phyloP scores from a whole-genome alignment of 2,888 invertebrate genomes.

The Alcis repandata region DNA sequence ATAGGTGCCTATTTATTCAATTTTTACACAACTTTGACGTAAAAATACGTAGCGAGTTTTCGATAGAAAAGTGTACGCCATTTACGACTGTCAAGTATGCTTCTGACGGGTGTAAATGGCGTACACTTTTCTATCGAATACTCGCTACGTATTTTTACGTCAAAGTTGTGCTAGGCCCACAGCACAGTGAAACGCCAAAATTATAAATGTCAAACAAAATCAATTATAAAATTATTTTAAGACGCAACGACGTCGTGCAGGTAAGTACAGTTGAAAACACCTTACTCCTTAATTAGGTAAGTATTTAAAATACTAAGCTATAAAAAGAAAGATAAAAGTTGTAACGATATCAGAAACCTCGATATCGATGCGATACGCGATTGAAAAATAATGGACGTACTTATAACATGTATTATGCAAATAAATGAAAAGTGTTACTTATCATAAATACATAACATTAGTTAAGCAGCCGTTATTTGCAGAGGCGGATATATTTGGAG shows the following conservation, averaged over 20 bases:
- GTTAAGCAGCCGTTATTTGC: slow-evolving; percentile 14
- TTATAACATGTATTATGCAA: slow-evolving; percentile 11
- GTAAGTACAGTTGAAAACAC: background rate
- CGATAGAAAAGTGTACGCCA: no score
- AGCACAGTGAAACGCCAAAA: no score
- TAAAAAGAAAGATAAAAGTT: slow-evolving; percentile 20
- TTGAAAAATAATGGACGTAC: slow-evolving; percentile 23
- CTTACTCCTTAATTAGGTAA: slow-evolving; percentile 5
- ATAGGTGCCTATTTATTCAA: no score
- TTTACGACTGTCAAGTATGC: no score
- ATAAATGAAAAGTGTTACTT: slow-evolving; percentile 23
- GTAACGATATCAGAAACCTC: slow-evolving; percentile 20
- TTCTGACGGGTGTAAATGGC: no score
- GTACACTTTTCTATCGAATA: no score
- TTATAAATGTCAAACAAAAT: no score
- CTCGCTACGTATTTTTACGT: no score
- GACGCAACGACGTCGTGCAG: background rate
- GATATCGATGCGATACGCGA: slow-evolving; percentile 26
- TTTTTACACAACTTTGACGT: no score
- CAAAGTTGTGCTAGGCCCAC: no score
- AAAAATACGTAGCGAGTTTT: no score
- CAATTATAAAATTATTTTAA: no score
- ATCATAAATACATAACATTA: slow-evolving; percentile 23
- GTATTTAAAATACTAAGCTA: slow-evolving; percentile 11
- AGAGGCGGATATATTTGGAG: slow-evolving; percentile 3